These are phyloP conservation scores for Philonicus albiceps DNA, from an alignment of 2,888 invertebrate species.

Conservation along the genomic window DNA sequence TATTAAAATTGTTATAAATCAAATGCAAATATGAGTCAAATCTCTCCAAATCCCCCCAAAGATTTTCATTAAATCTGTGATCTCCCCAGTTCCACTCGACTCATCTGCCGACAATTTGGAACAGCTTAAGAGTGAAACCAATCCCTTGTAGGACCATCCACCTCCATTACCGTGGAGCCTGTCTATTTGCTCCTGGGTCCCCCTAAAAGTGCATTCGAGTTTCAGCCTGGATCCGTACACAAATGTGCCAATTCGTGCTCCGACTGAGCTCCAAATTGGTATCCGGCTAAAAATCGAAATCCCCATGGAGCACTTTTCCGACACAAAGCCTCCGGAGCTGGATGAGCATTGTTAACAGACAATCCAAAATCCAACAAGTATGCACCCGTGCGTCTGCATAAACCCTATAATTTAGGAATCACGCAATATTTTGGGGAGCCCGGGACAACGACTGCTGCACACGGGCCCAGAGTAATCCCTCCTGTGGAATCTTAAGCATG, in stretches of 20 bases:
- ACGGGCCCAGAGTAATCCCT: neutral
- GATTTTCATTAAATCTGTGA: neutral
- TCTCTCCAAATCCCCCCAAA: neutral
- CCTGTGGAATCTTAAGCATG: constrained; percentile 9
- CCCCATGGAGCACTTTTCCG: neutral
- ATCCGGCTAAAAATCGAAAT: neutral
- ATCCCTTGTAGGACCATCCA: neutral
- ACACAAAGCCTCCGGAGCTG: neutral
- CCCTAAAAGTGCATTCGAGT: neutral
- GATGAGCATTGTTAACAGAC: constrained; percentile 7
- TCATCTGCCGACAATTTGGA: neutral
- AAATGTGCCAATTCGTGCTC: neutral
- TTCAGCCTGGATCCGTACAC: neutral
- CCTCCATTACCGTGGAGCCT: neutral
- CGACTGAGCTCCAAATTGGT: neutral
- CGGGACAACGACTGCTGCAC: neutral
- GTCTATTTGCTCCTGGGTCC: neutral
- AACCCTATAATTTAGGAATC: constrained; percentile 10
- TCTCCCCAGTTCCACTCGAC: neutral
- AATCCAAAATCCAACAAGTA: neutral
- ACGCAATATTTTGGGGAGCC: neutral
- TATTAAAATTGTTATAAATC: neutral
- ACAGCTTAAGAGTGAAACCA: neutral
- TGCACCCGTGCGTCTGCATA: neutral
- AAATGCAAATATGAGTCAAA: neutral